phyloP scores from a whole-genome alignment of 1,140 invertebrate species.

The Chelonus insularis region DNA sequence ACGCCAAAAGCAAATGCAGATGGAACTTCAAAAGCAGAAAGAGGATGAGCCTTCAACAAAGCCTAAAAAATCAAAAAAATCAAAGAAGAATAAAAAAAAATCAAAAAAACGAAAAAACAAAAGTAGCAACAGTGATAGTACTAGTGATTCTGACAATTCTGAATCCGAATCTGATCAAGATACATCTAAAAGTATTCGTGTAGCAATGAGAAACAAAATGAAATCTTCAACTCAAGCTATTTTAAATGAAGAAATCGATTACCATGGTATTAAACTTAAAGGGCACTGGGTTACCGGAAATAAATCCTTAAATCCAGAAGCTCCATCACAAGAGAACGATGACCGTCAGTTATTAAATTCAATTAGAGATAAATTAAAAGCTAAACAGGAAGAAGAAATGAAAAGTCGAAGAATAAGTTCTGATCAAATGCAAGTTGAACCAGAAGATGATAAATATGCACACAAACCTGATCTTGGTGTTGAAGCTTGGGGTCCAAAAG shows the following conservation, averaged over 20 bases:
- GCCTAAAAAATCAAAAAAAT: conserved; percentile 59
- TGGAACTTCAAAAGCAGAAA: conserved; percentile 55
- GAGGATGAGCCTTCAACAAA: conserved; percentile 47
- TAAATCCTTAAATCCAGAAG: conserved; percentile 33
- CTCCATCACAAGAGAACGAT: conserved; percentile 34
- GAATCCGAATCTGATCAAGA: conserved; percentile 61
- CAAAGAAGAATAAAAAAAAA: conserved; percentile 67
- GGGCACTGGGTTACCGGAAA: conserved; percentile 38
- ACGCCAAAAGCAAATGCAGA: conserved; percentile 53
- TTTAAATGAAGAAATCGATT: conserved; percentile 57
- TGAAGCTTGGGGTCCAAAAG: conserved; percentile 55
- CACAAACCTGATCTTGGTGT: conserved; percentile 44
- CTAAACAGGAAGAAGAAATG: conserved; percentile 56
- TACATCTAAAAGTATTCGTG: conserved; percentile 66
- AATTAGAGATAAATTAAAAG: conserved; percentile 55
- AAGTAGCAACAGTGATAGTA: conserved; percentile 58
- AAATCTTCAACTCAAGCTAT: conserved; percentile 54
- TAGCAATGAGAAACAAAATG: conserved; percentile 70
- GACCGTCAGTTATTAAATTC: conserved; percentile 51
- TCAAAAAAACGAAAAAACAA: conserved; percentile 61
- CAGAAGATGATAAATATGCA: conserved; percentile 35
- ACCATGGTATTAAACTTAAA: conserved; percentile 43
- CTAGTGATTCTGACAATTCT: conserved; percentile 60
- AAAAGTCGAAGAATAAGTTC: conserved; percentile 38
- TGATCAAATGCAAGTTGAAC: conserved; percentile 25